A percentile compares a stretch with the other conserved stretches of the same genome.
These are phyloP conservation scores for Hydrotaea diabolus DNA, from an alignment of 2,888 invertebrate genomes.

Conservation along the genomic window DNA sequence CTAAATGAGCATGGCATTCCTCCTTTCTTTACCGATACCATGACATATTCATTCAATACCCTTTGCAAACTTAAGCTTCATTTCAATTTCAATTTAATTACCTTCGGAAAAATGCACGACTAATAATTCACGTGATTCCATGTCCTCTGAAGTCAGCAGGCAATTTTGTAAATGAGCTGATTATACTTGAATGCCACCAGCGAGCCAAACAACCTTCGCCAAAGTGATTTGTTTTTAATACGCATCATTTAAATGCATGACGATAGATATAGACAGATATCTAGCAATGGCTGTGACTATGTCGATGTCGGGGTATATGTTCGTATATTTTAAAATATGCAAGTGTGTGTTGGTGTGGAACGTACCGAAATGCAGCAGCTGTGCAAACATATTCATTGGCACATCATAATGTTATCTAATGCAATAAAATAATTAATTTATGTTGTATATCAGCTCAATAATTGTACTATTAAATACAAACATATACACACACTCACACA, in stretches of 20 bases:
- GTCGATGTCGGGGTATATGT: neutral
- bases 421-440: constrained; percentile 70
- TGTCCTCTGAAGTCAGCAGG: neutral
- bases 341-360: constrained; percentile 13
- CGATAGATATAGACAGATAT: constrained; percentile 27
- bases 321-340: neutral
- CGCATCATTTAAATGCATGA: constrained; percentile 32
- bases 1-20: too few relatives aligned
- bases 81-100: too few relatives aligned
- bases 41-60: too few relatives aligned
- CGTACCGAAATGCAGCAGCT: constrained; percentile 56
- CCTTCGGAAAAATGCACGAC: too few relatives aligned
- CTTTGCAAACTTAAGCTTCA: too few relatives aligned
- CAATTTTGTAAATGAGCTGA: neutral
- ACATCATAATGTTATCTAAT: constrained; percentile 69
- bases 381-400: constrained; percentile 67
- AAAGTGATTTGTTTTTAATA: constrained; percentile 37
- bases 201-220: constrained; percentile 20
- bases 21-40: too few relatives aligned
- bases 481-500: constrained; percentile 21
- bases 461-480: constrained; percentile 66
- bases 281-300: neutral
- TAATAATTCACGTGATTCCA: constrained; percentile 9
- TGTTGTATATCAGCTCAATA: constrained; percentile 68
- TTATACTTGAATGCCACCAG: neutral